phyloP scores from a whole-genome alignment of 2,113 vertebrate genomes.

The Thamnaconus septentrionalis region DNA sequence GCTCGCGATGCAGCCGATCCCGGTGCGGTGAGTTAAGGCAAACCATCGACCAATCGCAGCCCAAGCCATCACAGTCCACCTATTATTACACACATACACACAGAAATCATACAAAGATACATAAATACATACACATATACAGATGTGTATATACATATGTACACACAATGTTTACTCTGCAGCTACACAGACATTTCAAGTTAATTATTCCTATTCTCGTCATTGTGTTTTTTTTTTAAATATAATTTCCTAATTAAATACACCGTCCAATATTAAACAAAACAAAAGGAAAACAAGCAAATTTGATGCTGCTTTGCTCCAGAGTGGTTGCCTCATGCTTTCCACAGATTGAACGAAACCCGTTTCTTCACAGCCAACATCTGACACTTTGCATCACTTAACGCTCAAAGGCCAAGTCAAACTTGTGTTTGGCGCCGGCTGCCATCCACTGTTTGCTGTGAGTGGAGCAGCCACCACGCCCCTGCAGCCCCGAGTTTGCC shows the following conservation, averaged over 20 bases:
- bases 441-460: conserved; percentile 54
- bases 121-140: conserved; percentile 17
- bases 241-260: no score
- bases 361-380: conserved; percentile 16
- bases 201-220: no score
- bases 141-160: conserved; percentile 29
- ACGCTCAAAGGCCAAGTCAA: conserved; percentile 23
- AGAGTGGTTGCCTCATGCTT: no score
- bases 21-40: conserved; percentile 31
- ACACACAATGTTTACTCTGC: conserved; percentile 19
- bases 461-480: conserved; percentile 50
- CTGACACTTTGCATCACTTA: conserved; percentile 32
- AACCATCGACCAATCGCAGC: conserved; percentile 48
- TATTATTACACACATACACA: conserved; percentile 52
- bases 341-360: no score
- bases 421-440: conserved; percentile 39
- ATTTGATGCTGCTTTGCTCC: no score
- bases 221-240: no score
- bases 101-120: conserved; percentile 40
- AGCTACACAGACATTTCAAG: not conserved
- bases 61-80: conserved; percentile 44
- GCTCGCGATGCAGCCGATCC: conserved; percentile 39
- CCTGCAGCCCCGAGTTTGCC: conserved; percentile 54
- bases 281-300: no score
- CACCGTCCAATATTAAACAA: no score